A percentile compares a stretch with the other conserved stretches of the same genome.
These are phyloP conservation scores for Autographa gamma DNA, from an alignment of 2,888 invertebrate genomes.

Conservation along the genomic window DNA sequence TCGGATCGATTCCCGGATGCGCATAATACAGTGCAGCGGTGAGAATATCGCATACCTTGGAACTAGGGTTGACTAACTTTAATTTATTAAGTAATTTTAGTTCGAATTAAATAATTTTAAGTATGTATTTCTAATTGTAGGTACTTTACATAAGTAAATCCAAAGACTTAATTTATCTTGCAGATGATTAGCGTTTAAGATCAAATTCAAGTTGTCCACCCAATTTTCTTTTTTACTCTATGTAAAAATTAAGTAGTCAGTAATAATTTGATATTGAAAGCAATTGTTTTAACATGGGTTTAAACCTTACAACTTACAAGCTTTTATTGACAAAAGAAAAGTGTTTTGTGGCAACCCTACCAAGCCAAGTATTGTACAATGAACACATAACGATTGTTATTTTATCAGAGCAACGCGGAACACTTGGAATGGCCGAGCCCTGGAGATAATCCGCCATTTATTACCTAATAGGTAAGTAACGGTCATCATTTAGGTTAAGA, in stretches of 20 bases:
- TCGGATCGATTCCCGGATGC: constrained; percentile 54
- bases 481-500: constrained; percentile 7
- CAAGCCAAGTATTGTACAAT: constrained; percentile 29
- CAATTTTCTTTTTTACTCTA: too few relatives aligned
- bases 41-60: constrained; percentile 24
- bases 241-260: too few relatives aligned
- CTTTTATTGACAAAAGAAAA: too few relatives aligned
- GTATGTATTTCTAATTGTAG: too few relatives aligned
- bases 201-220: too few relatives aligned
- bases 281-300: too few relatives aligned
- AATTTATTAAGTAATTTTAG: not conserved
- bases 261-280: too few relatives aligned
- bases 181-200: too few relatives aligned
- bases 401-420: constrained; percentile 54
- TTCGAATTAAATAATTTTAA: not conserved
- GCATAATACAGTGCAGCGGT: constrained; percentile 28
- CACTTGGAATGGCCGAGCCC: constrained; percentile 10
- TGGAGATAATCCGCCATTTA: constrained; percentile 6
- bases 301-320: too few relatives aligned
- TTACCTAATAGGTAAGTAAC: constrained; percentile 19
- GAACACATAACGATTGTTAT: constrained; percentile 44
- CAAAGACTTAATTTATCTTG: too few relatives aligned
- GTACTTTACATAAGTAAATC: too few relatives aligned
- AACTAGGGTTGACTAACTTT: constrained; percentile 36
- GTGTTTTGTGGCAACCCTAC: constrained; percentile 31